Percentiles rank a stretch among this genome's conserved stretches.
Evolutionary conservation across 2,888 invertebrate species (phyloP).

Genomic region (Fragum sueziense): DNA sequence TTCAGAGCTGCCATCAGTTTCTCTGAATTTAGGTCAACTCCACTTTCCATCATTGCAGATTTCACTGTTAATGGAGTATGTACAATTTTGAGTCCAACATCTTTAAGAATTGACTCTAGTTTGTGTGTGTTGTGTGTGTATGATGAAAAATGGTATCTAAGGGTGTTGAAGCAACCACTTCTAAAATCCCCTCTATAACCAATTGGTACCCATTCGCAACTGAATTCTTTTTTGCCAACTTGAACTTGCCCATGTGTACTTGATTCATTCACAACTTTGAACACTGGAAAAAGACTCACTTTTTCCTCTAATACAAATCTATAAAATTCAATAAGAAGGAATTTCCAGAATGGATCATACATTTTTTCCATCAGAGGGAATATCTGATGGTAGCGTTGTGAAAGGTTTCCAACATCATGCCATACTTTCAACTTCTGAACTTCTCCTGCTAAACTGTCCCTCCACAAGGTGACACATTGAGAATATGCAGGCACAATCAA

Average conservation of each 20-base stretch:
- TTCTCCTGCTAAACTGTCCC: not conserved
- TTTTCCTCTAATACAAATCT: not conserved
- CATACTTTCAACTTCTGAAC: not conserved
- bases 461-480: constrained; percentile 8
- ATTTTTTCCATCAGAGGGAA: constrained; percentile 17
- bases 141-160: not conserved
- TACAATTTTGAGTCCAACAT: constrained; percentile 26
- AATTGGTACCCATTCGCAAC: constrained; percentile 15
- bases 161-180: constrained; percentile 18
- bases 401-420: not conserved
- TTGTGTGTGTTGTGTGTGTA: not conserved
- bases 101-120: constrained; percentile 15
- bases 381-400: constrained; percentile 4
- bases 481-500: constrained; percentile 19
- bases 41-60: not conserved
- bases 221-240: not conserved
- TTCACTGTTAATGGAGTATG: constrained; percentile 7
- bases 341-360: constrained; percentile 7
- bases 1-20: not conserved
- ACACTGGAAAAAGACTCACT: constrained; percentile 14
- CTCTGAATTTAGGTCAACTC: not conserved
- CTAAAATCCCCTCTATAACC: not conserved
- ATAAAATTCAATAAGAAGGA: constrained; percentile 19
- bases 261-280: not conserved
- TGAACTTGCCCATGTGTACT: no score